Evolutionary conservation across 2,797 vertebrate genomes (phyloP).

Genomic region (Geranospiza caerulescens): DNA sequence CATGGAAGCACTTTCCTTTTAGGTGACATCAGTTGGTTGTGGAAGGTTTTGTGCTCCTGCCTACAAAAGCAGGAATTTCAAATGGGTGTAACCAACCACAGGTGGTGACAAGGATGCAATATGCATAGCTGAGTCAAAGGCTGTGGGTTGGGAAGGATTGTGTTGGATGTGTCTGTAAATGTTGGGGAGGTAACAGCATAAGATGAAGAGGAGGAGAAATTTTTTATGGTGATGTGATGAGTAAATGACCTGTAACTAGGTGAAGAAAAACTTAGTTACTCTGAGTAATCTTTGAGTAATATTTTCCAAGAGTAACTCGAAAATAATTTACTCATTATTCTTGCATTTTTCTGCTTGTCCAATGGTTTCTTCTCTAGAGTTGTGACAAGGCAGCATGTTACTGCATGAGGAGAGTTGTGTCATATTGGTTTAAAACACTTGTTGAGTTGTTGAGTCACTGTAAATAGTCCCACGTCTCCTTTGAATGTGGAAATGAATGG

Average conservation of each 20-base stretch:
- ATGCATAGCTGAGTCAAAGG: not conserved
- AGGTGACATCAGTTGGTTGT: not conserved
- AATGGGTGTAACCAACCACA: not conserved
- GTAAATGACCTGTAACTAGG: not conserved
- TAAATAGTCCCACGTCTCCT: not conserved
- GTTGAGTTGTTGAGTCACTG: not conserved
- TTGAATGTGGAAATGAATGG: not conserved
- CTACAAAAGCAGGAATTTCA: not conserved
- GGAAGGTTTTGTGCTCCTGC: not conserved
- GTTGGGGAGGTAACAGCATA: not conserved
- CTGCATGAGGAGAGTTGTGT: not conserved
- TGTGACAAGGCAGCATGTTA: not conserved
- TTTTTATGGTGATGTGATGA: not conserved
- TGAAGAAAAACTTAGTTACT: not conserved
- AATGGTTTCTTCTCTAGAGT: not conserved
- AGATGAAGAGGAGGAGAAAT: not conserved
- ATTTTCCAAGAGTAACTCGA: not conserved
- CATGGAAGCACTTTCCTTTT: not conserved
- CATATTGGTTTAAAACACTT: not conserved
- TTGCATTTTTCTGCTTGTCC: not conserved
- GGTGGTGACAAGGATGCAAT: not conserved
- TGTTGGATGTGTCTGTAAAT: not conserved
- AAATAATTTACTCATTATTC: not conserved
- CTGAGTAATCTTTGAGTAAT: not conserved
- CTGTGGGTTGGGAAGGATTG: not conserved